Conservation (phyloP, 2,113 vertebrate genomes). For the Rhinolophus sinicus region DNA sequence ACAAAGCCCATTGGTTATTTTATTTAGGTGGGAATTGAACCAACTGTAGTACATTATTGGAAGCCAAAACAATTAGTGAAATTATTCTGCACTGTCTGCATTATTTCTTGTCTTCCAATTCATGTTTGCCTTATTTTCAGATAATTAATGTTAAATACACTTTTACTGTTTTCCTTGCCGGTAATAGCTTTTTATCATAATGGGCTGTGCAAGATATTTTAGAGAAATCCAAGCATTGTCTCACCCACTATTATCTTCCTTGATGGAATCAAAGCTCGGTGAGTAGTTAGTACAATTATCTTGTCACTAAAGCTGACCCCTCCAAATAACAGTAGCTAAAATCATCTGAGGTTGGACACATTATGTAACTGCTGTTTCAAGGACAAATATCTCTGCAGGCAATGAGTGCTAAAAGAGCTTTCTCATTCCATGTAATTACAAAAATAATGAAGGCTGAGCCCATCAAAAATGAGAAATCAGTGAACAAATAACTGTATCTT, state of each 20-base stretch:
- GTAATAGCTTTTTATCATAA: background rate
- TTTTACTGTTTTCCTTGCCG: background rate
- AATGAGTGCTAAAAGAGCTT: background rate
- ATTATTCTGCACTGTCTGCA: background rate
- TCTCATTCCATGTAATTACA: background rate
- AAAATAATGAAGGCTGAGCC: background rate
- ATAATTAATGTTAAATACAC: constrained; percentile 38
- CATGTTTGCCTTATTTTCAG: constrained; percentile 22
- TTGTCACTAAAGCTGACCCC: background rate
- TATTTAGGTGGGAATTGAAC: constrained; percentile 41
- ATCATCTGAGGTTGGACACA: background rate
- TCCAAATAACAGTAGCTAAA: constrained; percentile 16
- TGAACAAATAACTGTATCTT: background rate
- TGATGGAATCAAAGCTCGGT: background rate
- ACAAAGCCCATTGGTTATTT: constrained; percentile 56
- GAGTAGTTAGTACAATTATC: constrained; percentile 24
- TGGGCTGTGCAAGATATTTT: background rate
- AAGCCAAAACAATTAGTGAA: constrained; percentile 60
- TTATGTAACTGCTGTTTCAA: background rate
- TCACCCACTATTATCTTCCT: background rate
- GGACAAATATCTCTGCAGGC: background rate
- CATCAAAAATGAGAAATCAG: background rate
- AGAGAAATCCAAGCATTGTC: background rate
- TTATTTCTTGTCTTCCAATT: constrained; percentile 31
- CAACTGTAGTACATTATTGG: background rate